Evolutionary conservation across 2,888 invertebrate genomes (phyloP).

Genomic region (Adineta ricciae): DNA sequence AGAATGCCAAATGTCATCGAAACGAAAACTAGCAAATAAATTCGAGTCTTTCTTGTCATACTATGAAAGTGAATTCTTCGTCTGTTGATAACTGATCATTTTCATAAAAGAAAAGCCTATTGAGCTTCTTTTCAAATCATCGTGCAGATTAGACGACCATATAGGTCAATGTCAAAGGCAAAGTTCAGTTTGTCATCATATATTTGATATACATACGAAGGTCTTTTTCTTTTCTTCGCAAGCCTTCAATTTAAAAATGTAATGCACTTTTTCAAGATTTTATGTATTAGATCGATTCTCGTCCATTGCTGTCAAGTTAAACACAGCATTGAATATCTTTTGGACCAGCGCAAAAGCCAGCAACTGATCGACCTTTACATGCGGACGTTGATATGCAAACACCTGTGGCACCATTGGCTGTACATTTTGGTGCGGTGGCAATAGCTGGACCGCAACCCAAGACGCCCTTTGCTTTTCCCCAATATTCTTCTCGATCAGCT

Average conservation of each 20-base stretch:
- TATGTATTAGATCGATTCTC: too few species aligned
- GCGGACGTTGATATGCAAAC: neutral
- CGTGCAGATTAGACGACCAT: too few species aligned
- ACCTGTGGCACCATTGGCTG: neutral
- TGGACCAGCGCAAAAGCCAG: neutral
- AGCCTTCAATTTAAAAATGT: too few species aligned
- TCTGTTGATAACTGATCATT: too few species aligned
- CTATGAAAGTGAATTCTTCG: too few species aligned
- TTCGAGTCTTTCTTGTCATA: neutral
- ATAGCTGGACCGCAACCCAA: neutral
- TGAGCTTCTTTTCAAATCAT: too few species aligned
- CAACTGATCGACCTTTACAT: neutral
- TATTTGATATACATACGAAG: too few species aligned
- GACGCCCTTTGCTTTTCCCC: neutral
- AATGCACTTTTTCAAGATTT: too few species aligned
- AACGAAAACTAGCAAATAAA: neutral
- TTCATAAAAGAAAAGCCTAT: too few species aligned
- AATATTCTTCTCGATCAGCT: neutral
- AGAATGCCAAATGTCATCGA: neutral
- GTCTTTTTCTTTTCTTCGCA: too few species aligned
- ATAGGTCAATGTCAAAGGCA: too few species aligned
- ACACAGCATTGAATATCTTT: slow-evolving; percentile 19
- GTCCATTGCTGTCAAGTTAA: neutral
- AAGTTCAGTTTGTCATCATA: too few species aligned
- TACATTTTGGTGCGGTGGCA: neutral